Conservation (phyloP, 1,140 invertebrate genomes). For the Telenomus remus region DNA sequence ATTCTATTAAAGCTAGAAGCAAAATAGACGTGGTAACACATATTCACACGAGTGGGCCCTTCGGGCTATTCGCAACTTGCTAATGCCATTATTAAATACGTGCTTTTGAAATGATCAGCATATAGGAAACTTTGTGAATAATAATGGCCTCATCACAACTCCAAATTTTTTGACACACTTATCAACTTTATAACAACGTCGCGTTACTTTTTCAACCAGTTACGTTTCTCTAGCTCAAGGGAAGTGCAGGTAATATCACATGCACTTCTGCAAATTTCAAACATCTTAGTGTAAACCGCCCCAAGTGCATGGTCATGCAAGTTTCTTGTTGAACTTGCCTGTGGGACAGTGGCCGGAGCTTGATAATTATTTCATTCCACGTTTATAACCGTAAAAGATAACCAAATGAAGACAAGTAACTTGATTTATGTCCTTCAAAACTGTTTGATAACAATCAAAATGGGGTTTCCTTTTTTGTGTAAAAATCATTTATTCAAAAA, state of each 20-base stretch:
- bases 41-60: conserved; percentile 20
- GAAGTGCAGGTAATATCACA: conserved; percentile 25
- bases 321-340: conserved; percentile 43
- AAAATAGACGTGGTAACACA: conserved; percentile 36
- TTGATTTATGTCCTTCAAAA: too few relatives aligned
- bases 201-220: conserved; percentile 2
- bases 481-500: too few relatives aligned
- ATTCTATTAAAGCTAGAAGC: conserved; percentile 34
- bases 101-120: conserved; percentile 16
- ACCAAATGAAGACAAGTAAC: neutral
- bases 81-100: conserved; percentile 27
- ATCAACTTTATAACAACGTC: neutral
- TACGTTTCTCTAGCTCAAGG: conserved; percentile 2
- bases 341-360: conserved; percentile 13
- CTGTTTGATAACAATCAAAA: too few relatives aligned
- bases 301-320: conserved; percentile 39
- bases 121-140: conserved; percentile 6
- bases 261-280: conserved; percentile 28
- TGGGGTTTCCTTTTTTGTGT: too few relatives aligned
- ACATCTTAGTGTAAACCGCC: conserved; percentile 41
- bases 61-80: conserved; percentile 26
- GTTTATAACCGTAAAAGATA: conserved; percentile 23
- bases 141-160: neutral
- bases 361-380: conserved; percentile 31
- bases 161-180: neutral